Evolutionary conservation across 2,888 invertebrate genomes (phyloP), one percentile per base, ranked within the genome.

Genomic region (Athalia cordata): DNA sequence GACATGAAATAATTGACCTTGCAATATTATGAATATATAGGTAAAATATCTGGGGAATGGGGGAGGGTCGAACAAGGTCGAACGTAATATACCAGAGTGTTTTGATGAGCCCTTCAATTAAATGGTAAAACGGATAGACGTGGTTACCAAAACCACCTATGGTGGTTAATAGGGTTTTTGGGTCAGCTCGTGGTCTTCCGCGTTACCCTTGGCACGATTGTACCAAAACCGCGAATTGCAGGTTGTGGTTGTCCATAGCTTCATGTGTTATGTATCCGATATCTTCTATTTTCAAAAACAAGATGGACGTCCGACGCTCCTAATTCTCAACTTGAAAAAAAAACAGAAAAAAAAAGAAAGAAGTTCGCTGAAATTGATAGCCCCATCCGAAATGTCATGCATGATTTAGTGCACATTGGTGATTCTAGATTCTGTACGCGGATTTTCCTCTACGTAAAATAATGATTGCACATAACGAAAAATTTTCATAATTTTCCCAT

Each of bases 41-140:
- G 29, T 29, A 1, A 29, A 29, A 2, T 29, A 29, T 29, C 29
- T 29, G 29, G 55, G 59, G 57, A 72, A 72, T 47, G 57, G 13
- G 59, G 59, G 43, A 72, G 72, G 72, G 72, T 72, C 47, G 72
- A 68, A 29, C 29, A 72, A 47, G 72, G 72, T 72, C 47, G 72
- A 68, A 29, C 29, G 29, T 29, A 29, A 29, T 59, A 52, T 45
- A 59, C 47, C 59, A 8, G 47, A 59, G 59, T 59, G 47, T 72
- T 72, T 72, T 59, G 45, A 72, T 57, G 72, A 72, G 72, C 57
- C 72, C 59, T 72, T 72, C 59, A 59, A 72, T 72, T 57, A 47
- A 72, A 72, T 8, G 52, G 57, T 13, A n/a, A 13, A n/a, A 47
- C 15, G 57, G 52, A 59, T 72, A 47, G 72, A 59, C 29, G 29